Conservation (phyloP, 1,140 invertebrate genomes). For the Maniola jurtina region DNA sequence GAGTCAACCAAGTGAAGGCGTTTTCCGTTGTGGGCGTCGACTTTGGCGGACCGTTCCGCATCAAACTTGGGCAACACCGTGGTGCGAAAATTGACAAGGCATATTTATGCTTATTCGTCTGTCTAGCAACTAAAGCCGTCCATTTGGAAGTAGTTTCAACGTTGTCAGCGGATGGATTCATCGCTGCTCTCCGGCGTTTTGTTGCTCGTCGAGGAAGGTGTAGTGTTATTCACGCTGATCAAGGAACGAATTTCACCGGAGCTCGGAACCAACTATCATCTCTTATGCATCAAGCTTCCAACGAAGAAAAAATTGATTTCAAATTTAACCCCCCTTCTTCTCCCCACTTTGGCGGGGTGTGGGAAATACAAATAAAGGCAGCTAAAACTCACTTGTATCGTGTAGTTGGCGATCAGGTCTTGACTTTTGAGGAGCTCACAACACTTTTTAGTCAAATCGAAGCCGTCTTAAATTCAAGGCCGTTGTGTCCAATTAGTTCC, state of each 20-base stretch:
- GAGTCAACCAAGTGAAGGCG: conserved; percentile 18
- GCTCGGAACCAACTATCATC: conserved; percentile 17
- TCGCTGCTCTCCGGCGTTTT: conserved; percentile 23
- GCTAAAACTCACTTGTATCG: conserved; percentile 24
- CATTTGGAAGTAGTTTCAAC: conserved; percentile 20
- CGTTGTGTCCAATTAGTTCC: conserved; percentile 19
- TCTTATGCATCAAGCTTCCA: conserved; percentile 6
- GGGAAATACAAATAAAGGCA: conserved; percentile 25
- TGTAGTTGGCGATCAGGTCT: conserved; percentile 18
- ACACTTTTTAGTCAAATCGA: conserved; percentile 26
- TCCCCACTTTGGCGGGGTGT: conserved; percentile 25
- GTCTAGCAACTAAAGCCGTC: conserved; percentile 13
- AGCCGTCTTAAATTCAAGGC: conserved; percentile 26
- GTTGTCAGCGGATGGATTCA: conserved; percentile 17
- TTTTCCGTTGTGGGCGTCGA: conserved; percentile 20
- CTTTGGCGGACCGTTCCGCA: conserved; percentile 22
- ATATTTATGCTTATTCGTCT: conserved; percentile 19
- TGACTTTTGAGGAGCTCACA: conserved; percentile 27
- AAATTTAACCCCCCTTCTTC: conserved; percentile 19
- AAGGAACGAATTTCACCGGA: conserved; percentile 21
- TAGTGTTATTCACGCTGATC: conserved; percentile 23
- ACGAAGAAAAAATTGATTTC: conserved; percentile 14
- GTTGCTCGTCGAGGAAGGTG: conserved; percentile 19
- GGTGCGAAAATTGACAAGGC: conserved; percentile 17
- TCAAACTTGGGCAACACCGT: conserved; percentile 5